Evolutionary conservation across 1,140 invertebrate species (phyloP).

Genomic region (Drosophila ambigua): DNA sequence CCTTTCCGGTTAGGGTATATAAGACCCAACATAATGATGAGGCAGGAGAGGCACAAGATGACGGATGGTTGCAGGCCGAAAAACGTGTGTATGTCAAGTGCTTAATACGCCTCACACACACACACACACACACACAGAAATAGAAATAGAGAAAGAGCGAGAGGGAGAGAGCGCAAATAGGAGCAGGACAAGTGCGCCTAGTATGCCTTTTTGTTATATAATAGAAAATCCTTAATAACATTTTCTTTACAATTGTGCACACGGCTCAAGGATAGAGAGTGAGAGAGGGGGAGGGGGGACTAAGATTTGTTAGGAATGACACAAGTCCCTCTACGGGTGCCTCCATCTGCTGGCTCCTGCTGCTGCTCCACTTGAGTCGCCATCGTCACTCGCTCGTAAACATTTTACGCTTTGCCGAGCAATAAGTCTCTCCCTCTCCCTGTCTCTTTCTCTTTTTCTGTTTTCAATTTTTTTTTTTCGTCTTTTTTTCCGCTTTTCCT

Average conservation of each 20-base stretch:
- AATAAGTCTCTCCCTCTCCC: conserved; percentile 53
- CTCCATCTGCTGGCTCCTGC: conserved; percentile 12
- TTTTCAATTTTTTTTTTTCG: conserved; percentile 8
- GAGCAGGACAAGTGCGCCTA: conserved; percentile 35
- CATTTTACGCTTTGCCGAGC: conserved; percentile 80
- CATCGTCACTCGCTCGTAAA: conserved; percentile 80
- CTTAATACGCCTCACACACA: conserved; percentile 53
- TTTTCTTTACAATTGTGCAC: conserved; percentile 78
- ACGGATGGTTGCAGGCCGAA: conserved; percentile 39
- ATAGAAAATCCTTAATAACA: conserved; percentile 83
- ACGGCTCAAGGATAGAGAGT: neutral
- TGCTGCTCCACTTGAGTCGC: conserved; percentile 59
- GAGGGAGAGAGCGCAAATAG: neutral
- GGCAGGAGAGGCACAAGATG: conserved; percentile 7
- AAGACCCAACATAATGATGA: neutral
- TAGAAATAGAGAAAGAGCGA: neutral
- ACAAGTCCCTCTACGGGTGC: conserved; percentile 60
- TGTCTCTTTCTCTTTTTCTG: conserved; percentile 23
- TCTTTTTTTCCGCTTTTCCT: conserved; percentile 8
- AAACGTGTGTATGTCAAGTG: conserved; percentile 68
- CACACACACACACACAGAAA: conserved; percentile 3
- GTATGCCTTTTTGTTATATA: conserved; percentile 79
- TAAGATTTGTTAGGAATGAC: conserved; percentile 11
- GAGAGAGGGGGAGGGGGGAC: conserved; percentile 11
- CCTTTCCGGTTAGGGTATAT: conserved; percentile 3